These are phyloP conservation scores for Calephelis virginiensis DNA, from an alignment of 1,140 invertebrate species.

Conservation along the genomic window DNA sequence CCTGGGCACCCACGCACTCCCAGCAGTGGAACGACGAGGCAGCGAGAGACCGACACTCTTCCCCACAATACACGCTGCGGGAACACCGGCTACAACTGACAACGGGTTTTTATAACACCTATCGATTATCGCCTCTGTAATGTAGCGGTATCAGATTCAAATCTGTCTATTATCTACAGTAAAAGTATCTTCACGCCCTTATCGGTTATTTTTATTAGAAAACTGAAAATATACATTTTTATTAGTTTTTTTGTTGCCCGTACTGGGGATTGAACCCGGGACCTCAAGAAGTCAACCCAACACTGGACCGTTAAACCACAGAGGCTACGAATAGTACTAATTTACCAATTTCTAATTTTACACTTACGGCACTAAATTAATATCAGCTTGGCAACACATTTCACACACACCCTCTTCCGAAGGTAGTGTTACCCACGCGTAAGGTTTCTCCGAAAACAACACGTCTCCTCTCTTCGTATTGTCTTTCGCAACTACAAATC, in stretches of 20 bases:
- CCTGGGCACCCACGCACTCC: conserved; percentile 85
- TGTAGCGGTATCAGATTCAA: too few relatives aligned
- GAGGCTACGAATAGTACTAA: too few relatives aligned
- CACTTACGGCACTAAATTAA: conserved; percentile 60
- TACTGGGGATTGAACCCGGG: too few relatives aligned
- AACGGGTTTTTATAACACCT: not conserved
- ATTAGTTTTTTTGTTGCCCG: too few relatives aligned
- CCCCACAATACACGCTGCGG: conserved; percentile 83
- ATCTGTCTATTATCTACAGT: too few relatives aligned
- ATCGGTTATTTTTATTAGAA: too few relatives aligned
- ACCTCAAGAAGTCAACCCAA: too few relatives aligned
- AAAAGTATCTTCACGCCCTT: too few relatives aligned
- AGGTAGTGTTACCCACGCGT: conserved; percentile 61
- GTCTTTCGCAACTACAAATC: conserved; percentile 47
- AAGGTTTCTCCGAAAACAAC: conserved; percentile 62
- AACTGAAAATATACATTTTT: too few relatives aligned
- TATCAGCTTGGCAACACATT: conserved; percentile 48
- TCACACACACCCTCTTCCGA: conserved; percentile 43
- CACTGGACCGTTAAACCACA: too few relatives aligned
- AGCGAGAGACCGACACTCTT: conserved; percentile 80
- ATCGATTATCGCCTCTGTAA: not conserved
- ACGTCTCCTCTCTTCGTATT: conserved; percentile 49
- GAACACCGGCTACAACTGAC: conserved; percentile 82
- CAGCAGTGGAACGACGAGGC: conserved; percentile 84
- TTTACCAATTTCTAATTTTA: not conserved